A percentile compares a stretch with the other conserved stretches of the same genome.
phyloP scores from a whole-genome alignment of 2,797 vertebrate genomes.

The Molossus molossus region DNA sequence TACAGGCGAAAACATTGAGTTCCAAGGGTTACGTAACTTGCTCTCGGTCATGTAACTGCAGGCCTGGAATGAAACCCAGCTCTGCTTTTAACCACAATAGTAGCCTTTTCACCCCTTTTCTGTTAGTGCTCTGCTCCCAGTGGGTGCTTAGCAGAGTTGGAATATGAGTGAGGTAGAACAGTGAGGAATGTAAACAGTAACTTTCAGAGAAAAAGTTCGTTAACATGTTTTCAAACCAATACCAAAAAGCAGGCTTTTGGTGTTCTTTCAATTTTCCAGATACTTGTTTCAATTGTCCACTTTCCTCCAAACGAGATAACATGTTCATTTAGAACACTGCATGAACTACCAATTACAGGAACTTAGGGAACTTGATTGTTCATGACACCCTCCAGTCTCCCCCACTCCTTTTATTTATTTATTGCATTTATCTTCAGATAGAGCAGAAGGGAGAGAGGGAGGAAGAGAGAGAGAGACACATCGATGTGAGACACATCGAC shows the following conservation, averaged over 20 bases:
- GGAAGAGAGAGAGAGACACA: too few relatives aligned
- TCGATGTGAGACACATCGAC: too few relatives aligned
- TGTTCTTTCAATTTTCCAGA: constrained; percentile 11
- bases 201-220: not conserved
- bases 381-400: not conserved
- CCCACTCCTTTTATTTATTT: not conserved
- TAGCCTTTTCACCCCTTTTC: not conserved
- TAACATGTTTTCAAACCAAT: not conserved
- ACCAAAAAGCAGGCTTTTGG: not conserved
- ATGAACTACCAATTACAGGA: not conserved
- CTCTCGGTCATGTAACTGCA: not conserved
- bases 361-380: constrained; percentile 11
- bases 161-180: not conserved
- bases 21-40: not conserved
- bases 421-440: too few relatives aligned
- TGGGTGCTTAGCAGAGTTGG: not conserved
- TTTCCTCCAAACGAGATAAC: not conserved
- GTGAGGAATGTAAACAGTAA: not conserved
- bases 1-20: not conserved
- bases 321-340: not conserved
- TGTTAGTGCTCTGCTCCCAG: not conserved
- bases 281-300: constrained; percentile 50
- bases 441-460: not conserved
- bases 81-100: not conserved
- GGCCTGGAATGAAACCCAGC: not conserved